Conservation (phyloP, 1,140 invertebrate genomes). For the Agraylea sexmaculata region DNA sequence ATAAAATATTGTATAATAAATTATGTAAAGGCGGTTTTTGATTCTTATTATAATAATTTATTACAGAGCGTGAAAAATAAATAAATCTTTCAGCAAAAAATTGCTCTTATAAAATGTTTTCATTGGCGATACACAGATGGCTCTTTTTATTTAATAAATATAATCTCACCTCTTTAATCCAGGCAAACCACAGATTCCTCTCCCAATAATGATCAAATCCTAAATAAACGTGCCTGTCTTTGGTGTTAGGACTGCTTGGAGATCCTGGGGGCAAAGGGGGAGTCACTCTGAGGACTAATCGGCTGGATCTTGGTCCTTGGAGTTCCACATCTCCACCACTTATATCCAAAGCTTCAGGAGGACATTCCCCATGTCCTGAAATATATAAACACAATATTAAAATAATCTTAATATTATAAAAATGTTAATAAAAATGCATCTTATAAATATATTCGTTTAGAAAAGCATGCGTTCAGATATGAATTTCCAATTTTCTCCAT, state of each 20-base stretch:
- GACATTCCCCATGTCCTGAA: conserved; percentile 16
- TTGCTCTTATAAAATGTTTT: too few species aligned
- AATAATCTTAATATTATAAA: too few species aligned
- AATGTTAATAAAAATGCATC: too few species aligned
- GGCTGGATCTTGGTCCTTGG: conserved; percentile 34
- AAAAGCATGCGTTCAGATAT: too few species aligned
- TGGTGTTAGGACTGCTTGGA: not conserved
- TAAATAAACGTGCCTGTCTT: conserved; percentile 40
- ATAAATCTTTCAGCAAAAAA: too few species aligned
- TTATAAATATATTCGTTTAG: too few species aligned
- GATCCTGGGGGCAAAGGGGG: conserved; percentile 25
- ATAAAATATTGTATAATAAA: not conserved
- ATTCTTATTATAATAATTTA: too few species aligned
- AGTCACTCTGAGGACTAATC: conserved; percentile 35
- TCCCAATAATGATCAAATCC: conserved; percentile 53
- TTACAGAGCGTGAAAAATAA: too few species aligned
- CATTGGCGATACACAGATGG: too few species aligned
- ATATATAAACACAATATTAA: conserved; percentile 1
- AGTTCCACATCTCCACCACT: conserved; percentile 33
- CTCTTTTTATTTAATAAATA: not conserved
- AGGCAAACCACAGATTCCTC: conserved; percentile 48
- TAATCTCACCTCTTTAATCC: conserved; percentile 47
- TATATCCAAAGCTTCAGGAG: conserved; percentile 20
- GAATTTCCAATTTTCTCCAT: too few species aligned
- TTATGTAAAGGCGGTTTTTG: not conserved